A percentile compares a stretch with the other conserved stretches of the same genome.
These are phyloP conservation scores for Mantis religiosa DNA, from an alignment of 2,888 invertebrate genomes.

Conservation along the genomic window DNA sequence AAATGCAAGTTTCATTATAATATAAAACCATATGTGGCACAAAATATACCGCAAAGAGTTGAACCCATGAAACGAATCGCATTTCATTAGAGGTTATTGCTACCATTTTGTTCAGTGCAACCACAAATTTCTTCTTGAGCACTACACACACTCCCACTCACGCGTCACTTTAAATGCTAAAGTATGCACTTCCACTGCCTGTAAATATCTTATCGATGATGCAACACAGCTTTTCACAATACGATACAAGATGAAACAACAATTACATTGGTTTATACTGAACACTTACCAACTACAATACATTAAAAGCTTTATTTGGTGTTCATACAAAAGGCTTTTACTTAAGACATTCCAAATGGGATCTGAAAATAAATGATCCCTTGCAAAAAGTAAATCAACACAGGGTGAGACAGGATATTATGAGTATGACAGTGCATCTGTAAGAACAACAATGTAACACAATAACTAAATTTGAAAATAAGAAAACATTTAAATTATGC, in stretches of 20 bases:
- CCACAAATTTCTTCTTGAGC: background rate
- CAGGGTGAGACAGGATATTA: constrained; percentile 42
- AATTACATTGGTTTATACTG: background rate
- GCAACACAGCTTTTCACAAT: background rate
- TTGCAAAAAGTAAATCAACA: constrained; percentile 39
- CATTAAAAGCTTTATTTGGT: background rate
- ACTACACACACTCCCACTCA: background rate
- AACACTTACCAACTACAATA: background rate
- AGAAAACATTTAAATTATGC: no score
- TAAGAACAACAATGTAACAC: background rate
- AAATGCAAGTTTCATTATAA: no score
- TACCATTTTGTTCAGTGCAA: background rate
- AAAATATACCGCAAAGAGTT: no score
- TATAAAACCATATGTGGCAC: no score
- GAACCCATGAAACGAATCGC: no score
- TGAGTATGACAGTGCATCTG: constrained; percentile 32
- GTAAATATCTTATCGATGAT: background rate
- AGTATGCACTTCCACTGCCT: background rate
- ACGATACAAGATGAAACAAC: background rate
- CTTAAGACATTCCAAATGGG: constrained; percentile 36
- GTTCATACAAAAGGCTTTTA: constrained; percentile 15
- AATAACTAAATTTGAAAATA: background rate
- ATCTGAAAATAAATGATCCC: constrained; percentile 44
- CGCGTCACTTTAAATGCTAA: background rate
- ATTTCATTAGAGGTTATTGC: no score